phyloP scores from a whole-genome alignment of 2,113 vertebrate species.

The Dolichotis patagonum region DNA sequence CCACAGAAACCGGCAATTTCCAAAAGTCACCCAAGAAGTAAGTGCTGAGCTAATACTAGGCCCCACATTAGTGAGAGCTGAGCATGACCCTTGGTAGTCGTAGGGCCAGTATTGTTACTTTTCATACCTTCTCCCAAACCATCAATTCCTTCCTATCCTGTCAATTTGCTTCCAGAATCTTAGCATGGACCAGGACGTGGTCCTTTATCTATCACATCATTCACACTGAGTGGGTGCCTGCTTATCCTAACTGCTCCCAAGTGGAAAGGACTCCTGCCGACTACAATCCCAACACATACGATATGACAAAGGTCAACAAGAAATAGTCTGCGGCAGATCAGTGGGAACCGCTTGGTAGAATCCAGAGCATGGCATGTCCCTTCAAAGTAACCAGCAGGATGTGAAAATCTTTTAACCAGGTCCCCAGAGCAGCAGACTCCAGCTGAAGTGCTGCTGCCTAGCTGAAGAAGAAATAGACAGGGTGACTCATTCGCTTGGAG shows the following conservation, averaged over 20 bases:
- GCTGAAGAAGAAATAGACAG: background rate
- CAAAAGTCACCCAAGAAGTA: background rate
- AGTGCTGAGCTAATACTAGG: background rate
- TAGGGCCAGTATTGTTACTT: background rate
- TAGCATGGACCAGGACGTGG: background rate
- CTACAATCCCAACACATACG: background rate
- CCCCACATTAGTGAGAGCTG: background rate
- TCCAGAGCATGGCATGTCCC: background rate
- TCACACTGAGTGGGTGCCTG: background rate
- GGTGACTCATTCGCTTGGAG: background rate
- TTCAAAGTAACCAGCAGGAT: background rate
- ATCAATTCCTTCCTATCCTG: background rate
- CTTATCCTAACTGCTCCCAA: background rate
- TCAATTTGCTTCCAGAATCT: background rate
- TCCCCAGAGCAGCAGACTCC: background rate
- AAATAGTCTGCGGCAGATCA: background rate
- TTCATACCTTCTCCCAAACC: background rate
- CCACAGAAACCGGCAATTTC: background rate
- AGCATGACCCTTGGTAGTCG: background rate
- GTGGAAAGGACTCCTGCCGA: background rate
- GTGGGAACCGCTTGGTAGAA: background rate
- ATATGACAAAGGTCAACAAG: background rate
- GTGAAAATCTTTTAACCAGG: fast-evolving
- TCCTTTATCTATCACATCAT: background rate
- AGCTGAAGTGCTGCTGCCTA: fast-evolving